Percentiles rank a stretch among this genome's conserved stretches.
phyloP scores from a whole-genome alignment of 2,888 invertebrate genomes.

The Aricia artaxerxes region DNA sequence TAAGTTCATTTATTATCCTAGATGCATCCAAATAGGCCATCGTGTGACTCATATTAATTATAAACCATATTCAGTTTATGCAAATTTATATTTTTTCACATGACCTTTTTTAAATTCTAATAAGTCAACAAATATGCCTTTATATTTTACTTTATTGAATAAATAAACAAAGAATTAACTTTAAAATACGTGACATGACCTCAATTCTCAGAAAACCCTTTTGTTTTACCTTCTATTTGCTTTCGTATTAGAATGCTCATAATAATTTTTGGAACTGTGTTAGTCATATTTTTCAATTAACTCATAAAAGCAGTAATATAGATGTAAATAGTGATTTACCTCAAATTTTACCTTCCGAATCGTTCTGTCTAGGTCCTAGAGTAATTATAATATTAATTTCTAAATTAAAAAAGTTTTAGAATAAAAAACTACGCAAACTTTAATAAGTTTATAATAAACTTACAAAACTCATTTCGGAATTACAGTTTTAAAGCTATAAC shows the following conservation, averaged over 20 bases:
- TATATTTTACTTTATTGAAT: neutral
- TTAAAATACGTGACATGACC: neutral
- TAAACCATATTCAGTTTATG: neutral
- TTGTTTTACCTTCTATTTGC: neutral
- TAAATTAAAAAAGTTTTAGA: neutral
- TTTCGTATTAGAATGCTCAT: constrained; percentile 1
- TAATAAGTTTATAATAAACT: neutral
- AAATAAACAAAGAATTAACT: neutral
- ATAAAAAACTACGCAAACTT: neutral
- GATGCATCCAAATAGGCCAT: neutral
- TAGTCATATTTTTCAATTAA: neutral
- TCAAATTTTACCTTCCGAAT: too few species aligned
- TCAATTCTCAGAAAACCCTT: neutral
- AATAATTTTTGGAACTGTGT: constrained; percentile 1
- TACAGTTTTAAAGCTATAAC: neutral
- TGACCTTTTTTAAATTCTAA: neutral
- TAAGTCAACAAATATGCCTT: neutral
- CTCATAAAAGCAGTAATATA: too few species aligned
- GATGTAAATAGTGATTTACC: too few species aligned
- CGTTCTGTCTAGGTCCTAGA: too few species aligned
- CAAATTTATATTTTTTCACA: constrained; percentile 11
- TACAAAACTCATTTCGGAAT: neutral
- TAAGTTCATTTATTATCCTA: constrained; percentile 24
- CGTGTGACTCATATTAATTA: neutral
- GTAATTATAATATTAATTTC: too few species aligned